phyloP scores from a whole-genome alignment of 2,888 invertebrate species.

The Agonopterix heracliana region DNA sequence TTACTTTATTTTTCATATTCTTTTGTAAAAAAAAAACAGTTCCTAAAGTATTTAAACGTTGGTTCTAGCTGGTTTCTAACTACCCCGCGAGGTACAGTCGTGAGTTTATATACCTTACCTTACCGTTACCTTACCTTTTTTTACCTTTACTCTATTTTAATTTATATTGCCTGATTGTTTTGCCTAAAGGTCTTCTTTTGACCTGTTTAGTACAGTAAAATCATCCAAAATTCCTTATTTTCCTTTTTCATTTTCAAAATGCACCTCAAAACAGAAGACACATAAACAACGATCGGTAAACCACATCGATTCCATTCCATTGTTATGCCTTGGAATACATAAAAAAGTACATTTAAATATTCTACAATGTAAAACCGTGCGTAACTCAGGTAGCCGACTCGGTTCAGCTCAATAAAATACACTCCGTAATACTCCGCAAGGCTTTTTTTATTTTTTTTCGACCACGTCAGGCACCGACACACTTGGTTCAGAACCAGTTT shows the following conservation, averaged over 20 bases:
- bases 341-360: constrained; percentile 10
- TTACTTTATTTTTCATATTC: no score
- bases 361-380: constrained; percentile 16
- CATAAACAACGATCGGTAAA: constrained; percentile 8
- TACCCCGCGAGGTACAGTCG: no score
- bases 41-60: no score
- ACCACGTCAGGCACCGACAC: constrained; percentile 23
- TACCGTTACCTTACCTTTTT: no score
- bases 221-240: no score
- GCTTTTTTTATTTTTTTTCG: constrained; percentile 20
- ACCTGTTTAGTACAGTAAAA: no score
- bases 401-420: constrained; percentile 30
- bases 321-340: constrained; percentile 6
- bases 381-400: constrained; percentile 40
- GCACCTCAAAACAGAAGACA: background rate
- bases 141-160: no score
- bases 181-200: no score
- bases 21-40: no score
- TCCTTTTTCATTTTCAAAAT: background rate
- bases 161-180: no score
- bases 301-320: constrained; percentile 13
- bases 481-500: constrained; percentile 33
- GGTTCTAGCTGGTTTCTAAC: no score
- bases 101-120: no score
- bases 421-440: constrained; percentile 15